A percentile compares a stretch with the other conserved stretches of the same genome.
phyloP scores from a whole-genome alignment of 1,140 invertebrate species.

The Aphelinus certus region DNA sequence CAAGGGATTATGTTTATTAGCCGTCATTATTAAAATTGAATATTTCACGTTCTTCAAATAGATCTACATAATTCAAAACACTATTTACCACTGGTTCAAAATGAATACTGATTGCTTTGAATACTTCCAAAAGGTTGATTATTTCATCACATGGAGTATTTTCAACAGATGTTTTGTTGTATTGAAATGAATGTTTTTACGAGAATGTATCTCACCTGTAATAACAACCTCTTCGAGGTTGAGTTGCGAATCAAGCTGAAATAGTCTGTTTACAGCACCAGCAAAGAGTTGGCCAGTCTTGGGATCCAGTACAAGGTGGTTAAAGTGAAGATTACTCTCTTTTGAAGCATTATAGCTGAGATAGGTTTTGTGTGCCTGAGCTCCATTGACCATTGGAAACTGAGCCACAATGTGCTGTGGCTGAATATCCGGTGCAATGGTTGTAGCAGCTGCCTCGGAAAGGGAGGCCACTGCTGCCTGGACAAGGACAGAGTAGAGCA shows the following conservation, averaged over 20 bases:
- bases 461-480: slow-evolving; percentile 8
- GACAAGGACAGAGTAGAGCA: slow-evolving; percentile 7
- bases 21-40: slow-evolving; percentile 1
- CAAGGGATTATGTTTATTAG: slow-evolving; percentile 6
- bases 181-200: too few relatives aligned
- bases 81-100: not conserved
- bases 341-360: slow-evolving; percentile 58
- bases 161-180: not conserved
- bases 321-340: slow-evolving; percentile 62
- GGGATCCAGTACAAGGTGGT: slow-evolving; percentile 73
- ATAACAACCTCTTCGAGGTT: slow-evolving; percentile 74
- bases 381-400: slow-evolving; percentile 47
- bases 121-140: not conserved
- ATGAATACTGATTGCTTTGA: not conserved
- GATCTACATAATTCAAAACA: not conserved
- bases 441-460: slow-evolving; percentile 26
- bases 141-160: not conserved
- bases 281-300: slow-evolving; percentile 74
- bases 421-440: slow-evolving; percentile 23
- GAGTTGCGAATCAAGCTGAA: slow-evolving; percentile 82
- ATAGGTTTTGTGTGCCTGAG: slow-evolving; percentile 43
- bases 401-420: slow-evolving; percentile 53
- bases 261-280: slow-evolving; percentile 84
- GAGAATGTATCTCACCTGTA: slow-evolving; percentile 61
- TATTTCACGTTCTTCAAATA: not conserved